phyloP scores from a whole-genome alignment of 2,888 invertebrate genomes.

The Ophion ventricosus region DNA sequence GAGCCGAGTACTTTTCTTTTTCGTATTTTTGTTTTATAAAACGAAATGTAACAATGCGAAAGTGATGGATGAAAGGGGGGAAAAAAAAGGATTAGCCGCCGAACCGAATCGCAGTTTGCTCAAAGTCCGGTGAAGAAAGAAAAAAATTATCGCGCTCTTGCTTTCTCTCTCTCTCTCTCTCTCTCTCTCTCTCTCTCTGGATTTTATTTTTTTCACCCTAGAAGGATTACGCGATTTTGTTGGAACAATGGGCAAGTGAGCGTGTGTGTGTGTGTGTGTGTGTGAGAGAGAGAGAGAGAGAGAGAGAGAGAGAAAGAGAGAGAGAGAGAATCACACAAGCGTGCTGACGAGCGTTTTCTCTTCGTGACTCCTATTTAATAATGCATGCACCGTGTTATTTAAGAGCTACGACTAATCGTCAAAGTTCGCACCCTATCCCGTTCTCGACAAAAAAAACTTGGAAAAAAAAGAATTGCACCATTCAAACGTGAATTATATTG shows the following conservation, averaged over 20 bases:
- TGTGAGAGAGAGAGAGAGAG: constrained; percentile 39
- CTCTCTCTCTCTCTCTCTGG: constrained; percentile 1
- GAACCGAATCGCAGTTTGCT: constrained; percentile 32
- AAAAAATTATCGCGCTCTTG: constrained; percentile 50
- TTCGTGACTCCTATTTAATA: constrained; percentile 27
- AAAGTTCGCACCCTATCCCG: neutral
- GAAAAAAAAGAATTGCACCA: neutral
- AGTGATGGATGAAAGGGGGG: constrained; percentile 8
- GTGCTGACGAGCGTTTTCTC: constrained; percentile 37
- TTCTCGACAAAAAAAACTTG: too few species aligned
- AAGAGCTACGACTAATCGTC: neutral
- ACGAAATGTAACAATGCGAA: neutral
- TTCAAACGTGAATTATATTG: neutral
- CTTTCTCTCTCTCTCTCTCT: constrained; percentile 21
- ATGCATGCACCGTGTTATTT: constrained; percentile 34
- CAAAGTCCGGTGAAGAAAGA: constrained; percentile 12
- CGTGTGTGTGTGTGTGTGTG: too few species aligned
- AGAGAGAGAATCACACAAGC: constrained; percentile 43
- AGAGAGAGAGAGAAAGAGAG: constrained; percentile 12
- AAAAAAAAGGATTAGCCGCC: constrained; percentile 20
- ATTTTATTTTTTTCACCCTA: constrained; percentile 1
- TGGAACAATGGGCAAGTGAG: constrained; percentile 41
- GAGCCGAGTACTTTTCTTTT: too few species aligned
- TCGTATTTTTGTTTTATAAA: too few species aligned
- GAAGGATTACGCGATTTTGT: constrained; percentile 35